A percentile compares a stretch with the other conserved stretches of the same genome.
phyloP scores from a whole-genome alignment of 2,113 vertebrate genomes.

The Anoplopoma fimbria region DNA sequence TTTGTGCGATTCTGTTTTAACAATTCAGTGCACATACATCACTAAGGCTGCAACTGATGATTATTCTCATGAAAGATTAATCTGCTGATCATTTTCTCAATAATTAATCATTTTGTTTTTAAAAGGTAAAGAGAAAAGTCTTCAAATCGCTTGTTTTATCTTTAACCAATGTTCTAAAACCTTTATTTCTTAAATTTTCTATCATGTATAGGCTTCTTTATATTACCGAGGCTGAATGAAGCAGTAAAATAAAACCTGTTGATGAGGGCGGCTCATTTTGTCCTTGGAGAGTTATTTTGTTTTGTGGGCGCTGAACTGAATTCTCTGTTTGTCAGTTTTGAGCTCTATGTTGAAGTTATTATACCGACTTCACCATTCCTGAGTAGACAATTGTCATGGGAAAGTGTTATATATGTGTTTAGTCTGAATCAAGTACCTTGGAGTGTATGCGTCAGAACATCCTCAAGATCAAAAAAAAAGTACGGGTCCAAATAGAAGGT shows the following conservation, averaged over 20 bases:
- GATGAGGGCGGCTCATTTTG: slow-evolving; percentile 50
- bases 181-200: too few species aligned
- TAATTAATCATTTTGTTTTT: too few species aligned
- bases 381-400: slow-evolving; percentile 25
- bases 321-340: slow-evolving; percentile 48
- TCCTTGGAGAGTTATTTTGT: slow-evolving; percentile 63
- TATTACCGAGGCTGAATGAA: slow-evolving; percentile 14
- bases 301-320: slow-evolving; percentile 50
- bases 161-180: too few species aligned
- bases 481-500: slow-evolving; percentile 16
- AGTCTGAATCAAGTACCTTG: slow-evolving; percentile 3
- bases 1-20: too few species aligned
- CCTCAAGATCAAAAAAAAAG: slow-evolving; percentile 10
- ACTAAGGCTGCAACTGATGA: too few species aligned
- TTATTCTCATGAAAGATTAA: too few species aligned
- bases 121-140: too few species aligned
- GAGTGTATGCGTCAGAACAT: slow-evolving; percentile 22
- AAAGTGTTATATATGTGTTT: slow-evolving; percentile 47
- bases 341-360: slow-evolving; percentile 49
- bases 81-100: too few species aligned
- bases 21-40: too few species aligned
- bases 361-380: slow-evolving; percentile 44
- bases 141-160: too few species aligned
- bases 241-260: slow-evolving; percentile 52
- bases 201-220: too few species aligned